A percentile compares a stretch with the other conserved stretches of the same genome.
These are phyloP conservation scores for Choristoneura rosaceana DNA, from an alignment of 2,888 invertebrate genomes.

Conservation along the genomic window DNA sequence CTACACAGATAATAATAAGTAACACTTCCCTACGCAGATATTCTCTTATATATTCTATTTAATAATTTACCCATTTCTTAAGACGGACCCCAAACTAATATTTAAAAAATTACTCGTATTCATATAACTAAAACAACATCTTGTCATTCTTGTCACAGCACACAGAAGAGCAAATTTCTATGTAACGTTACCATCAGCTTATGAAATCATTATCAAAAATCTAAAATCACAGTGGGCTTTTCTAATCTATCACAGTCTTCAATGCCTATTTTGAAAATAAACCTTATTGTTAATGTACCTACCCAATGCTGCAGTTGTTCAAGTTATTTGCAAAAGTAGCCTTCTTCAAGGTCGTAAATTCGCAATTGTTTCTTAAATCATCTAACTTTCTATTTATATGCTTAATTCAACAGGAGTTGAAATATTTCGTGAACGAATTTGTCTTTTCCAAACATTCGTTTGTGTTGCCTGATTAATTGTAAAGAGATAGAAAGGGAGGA, in stretches of 20 bases:
- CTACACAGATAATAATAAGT: neutral
- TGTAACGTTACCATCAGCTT: slow-evolving; percentile 8
- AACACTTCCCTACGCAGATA: neutral
- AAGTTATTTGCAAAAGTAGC: neutral
- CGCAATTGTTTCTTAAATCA: slow-evolving; percentile 7
- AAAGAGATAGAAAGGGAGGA: neutral
- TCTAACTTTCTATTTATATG: slow-evolving; percentile 1
- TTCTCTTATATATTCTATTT: neutral
- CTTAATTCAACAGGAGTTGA: slow-evolving; percentile 8
- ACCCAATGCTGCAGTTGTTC: neutral
- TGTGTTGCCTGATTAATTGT: neutral
- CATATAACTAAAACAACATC: neutral
- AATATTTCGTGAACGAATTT: neutral
- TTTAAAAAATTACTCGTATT: neutral
- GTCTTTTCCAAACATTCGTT: neutral
- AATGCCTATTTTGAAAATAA: slow-evolving; percentile 23
- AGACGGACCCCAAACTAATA: neutral
- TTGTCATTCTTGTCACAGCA: neutral
- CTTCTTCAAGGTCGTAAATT: slow-evolving; percentile 10
- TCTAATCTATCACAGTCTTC: slow-evolving; percentile 41
- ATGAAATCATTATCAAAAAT: slow-evolving; percentile 19
- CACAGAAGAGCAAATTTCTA: slow-evolving; percentile 6
- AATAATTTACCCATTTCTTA: neutral
- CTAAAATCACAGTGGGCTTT: slow-evolving; percentile 39
- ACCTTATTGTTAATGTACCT: slow-evolving; percentile 11